Evolutionary conservation across 2,888 invertebrate genomes (phyloP).

Genomic region (Aethes cnicana): DNA sequence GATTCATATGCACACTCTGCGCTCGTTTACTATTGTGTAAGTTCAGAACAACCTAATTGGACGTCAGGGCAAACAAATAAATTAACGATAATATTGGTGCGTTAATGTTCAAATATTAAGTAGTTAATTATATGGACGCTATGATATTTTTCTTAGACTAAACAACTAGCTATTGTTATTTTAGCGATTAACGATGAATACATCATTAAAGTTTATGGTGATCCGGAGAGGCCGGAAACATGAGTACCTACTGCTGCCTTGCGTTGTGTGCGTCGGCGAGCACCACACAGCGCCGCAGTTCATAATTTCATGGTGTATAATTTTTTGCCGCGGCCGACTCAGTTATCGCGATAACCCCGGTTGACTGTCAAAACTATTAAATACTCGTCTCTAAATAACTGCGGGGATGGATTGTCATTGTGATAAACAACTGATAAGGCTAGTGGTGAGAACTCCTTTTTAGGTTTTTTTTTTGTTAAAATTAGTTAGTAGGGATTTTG

Average conservation of each 20-base stretch:
- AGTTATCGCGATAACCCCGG: slow-evolving; percentile 49
- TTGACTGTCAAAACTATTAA: slow-evolving; percentile 38
- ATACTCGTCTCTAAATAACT: slow-evolving; percentile 35
- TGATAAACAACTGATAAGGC: slow-evolving; percentile 52
- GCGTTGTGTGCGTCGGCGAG: slow-evolving; percentile 19
- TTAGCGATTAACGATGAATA: slow-evolving; percentile 14
- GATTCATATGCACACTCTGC: too few relatives aligned
- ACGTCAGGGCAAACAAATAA: background rate
- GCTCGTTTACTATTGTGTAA: too few relatives aligned
- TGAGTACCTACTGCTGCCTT: slow-evolving; percentile 18
- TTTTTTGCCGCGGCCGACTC: slow-evolving; percentile 23
- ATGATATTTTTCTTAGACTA: background rate
- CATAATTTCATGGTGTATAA: slow-evolving; percentile 10
- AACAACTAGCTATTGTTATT: background rate
- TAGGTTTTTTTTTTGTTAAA: slow-evolving; percentile 1
- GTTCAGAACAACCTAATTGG: background rate
- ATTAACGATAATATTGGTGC: background rate
- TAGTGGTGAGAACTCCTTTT: slow-evolving; percentile 42
- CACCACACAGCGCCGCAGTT: background rate
- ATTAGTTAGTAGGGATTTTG: too few relatives aligned
- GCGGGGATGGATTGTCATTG: slow-evolving; percentile 45
- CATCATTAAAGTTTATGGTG: background rate
- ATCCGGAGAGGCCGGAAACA: slow-evolving; percentile 9
- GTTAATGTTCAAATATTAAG: background rate
- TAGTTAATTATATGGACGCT: background rate